A percentile compares a stretch with the other conserved stretches of the same genome.
Evolutionary conservation across 2,888 invertebrate species (phyloP).

Genomic region (Calliphora vomitoria): DNA sequence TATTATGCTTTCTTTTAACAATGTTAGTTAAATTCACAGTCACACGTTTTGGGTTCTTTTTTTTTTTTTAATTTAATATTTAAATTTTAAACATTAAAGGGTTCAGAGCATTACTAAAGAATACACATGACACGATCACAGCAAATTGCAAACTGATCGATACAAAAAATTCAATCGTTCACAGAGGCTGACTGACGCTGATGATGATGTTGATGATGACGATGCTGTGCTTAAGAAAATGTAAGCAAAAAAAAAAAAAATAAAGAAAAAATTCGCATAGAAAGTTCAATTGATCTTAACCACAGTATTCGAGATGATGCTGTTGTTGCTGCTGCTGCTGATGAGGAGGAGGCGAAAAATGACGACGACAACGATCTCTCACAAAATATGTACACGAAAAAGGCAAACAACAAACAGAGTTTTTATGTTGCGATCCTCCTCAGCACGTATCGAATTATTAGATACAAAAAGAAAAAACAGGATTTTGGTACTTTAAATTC

Average conservation of each 20-base stretch:
- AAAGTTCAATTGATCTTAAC: slow-evolving; percentile 72
- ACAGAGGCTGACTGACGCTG: slow-evolving; percentile 49
- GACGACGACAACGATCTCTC: slow-evolving; percentile 30
- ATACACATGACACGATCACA: slow-evolving; percentile 71
- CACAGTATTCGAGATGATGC: slow-evolving; percentile 58
- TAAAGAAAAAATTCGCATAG: slow-evolving; percentile 65
- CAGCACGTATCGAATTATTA: slow-evolving; percentile 69
- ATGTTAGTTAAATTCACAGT: slow-evolving; percentile 16
- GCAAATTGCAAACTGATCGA: slow-evolving; percentile 75
- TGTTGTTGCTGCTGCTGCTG: slow-evolving; percentile 13
- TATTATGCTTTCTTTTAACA: neutral
- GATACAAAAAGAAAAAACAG: slow-evolving; percentile 63
- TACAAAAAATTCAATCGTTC: slow-evolving; percentile 66
- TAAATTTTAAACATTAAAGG: slow-evolving; percentile 30
- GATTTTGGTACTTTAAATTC: slow-evolving; percentile 62
- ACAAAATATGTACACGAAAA: slow-evolving; percentile 17
- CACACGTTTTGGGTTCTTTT: slow-evolving; percentile 21
- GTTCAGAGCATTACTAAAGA: slow-evolving; percentile 59
- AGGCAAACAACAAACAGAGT: slow-evolving; percentile 11
- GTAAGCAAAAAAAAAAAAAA: slow-evolving; percentile 28
- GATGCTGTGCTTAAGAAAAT: slow-evolving; percentile 53
- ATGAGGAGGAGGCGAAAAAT: slow-evolving; percentile 52
- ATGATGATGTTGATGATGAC: slow-evolving; percentile 33
- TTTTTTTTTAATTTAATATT: neutral
- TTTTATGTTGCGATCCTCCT: slow-evolving; percentile 65